Evolutionary conservation across 2,888 invertebrate genomes (phyloP), one percentile per base, ranked within the genome.

Genomic region (Protula sp.): DNA sequence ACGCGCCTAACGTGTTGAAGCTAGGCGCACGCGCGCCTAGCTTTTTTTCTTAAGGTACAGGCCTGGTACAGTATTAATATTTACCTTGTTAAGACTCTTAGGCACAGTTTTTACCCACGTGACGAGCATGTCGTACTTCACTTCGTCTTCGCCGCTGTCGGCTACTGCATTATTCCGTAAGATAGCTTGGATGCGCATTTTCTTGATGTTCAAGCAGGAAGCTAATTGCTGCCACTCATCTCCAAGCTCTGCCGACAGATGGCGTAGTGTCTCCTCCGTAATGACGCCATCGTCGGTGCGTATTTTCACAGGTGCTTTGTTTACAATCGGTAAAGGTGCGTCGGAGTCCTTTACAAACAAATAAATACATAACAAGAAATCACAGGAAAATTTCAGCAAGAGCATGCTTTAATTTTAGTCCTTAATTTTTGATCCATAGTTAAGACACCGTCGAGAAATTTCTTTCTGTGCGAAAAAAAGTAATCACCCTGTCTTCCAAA

Each of bases 91-190:
- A 2, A 66, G 62, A 1, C 74, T 67, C 61, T 73, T 72, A 0
- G 76, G 74, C 30, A 73, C 72, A 51, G 69, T 69, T 56, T 76
- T 76, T 22, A 74, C 59, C 77, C 77, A 77, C n/a, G 74, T 73
- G 64, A 76, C 67, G 57, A 77, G 61, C 76, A 77, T 77, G 19
- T 75, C 72, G 54, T 68, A 75, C 51, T 72, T 71, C 3, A 72
- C 72, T 19, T 65, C 65, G 30, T 75, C 72, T 3, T 58, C 47
- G 26, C n/a, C 38, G 19, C 62, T 60, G 27, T 72, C 70, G 9
- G 2, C 24, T 29, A 30, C 52, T 19, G 5, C 30, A 22, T 48
- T 59, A 54, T 61, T 68, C 45, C 67, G 54, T 56, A 66, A 31
- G 22, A 70, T 70, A 26, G 70, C 68, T 61, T 29, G 28, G 2